Percentiles rank a stretch among this genome's conserved stretches.
Evolutionary conservation across 2,888 invertebrate species (phyloP).

Genomic region (Mechanitis messenoides): DNA sequence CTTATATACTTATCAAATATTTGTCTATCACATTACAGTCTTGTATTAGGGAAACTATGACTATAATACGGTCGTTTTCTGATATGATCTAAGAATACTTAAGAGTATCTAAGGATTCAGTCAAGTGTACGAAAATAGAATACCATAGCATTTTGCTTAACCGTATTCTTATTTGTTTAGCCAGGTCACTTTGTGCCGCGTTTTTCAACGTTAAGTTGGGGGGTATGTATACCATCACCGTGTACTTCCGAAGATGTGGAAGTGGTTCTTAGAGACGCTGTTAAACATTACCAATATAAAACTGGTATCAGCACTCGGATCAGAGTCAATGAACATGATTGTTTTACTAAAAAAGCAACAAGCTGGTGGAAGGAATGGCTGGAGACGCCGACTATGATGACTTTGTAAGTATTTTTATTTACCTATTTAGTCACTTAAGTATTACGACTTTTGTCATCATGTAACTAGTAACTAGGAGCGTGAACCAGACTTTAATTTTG

Average conservation of each 20-base stretch:
- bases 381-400: slow-evolving; percentile 58
- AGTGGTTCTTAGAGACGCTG: slow-evolving; percentile 73
- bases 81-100: no score
- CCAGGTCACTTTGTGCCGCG: slow-evolving; percentile 84
- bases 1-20: no score
- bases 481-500: no score
- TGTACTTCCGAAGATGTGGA: slow-evolving; percentile 79
- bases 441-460: no score
- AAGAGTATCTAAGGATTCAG: no score
- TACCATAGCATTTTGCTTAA: slow-evolving; percentile 13
- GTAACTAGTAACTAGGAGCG: no score
- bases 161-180: slow-evolving; percentile 62
- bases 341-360: slow-evolving; percentile 66
- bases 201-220: slow-evolving; percentile 83
- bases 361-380: slow-evolving; percentile 59
- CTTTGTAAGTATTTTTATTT: slow-evolving; percentile 50
- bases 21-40: no score
- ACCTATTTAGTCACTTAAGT: neutral
- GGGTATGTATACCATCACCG: slow-evolving; percentile 80
- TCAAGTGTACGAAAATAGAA: neutral
- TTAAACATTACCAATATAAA: slow-evolving; percentile 78
- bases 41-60: no score
- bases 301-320: slow-evolving; percentile 77
- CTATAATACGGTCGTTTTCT: no score
- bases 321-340: slow-evolving; percentile 79